A percentile compares a stretch with the other conserved stretches of the same genome.
These are phyloP conservation scores for Epicampocera succincta DNA, from an alignment of 2,888 invertebrate genomes.

Conservation along the genomic window DNA sequence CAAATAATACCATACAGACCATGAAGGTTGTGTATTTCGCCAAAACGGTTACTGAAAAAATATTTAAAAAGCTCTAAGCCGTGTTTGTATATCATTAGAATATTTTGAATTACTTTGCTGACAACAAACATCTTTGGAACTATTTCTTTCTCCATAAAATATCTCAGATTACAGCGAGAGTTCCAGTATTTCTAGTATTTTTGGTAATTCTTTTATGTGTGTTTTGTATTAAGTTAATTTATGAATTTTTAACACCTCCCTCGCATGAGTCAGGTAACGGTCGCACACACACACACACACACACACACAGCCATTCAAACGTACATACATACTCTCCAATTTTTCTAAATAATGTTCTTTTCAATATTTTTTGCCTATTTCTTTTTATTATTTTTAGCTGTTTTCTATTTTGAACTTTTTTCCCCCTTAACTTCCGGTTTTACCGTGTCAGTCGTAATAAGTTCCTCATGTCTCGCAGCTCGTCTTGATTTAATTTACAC, in stretches of 20 bases:
- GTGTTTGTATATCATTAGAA: too few relatives aligned
- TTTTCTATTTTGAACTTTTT: slow-evolving; percentile 19
- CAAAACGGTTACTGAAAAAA: too few relatives aligned
- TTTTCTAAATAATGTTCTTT: slow-evolving; percentile 19
- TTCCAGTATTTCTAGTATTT: too few relatives aligned
- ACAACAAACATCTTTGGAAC: too few relatives aligned
- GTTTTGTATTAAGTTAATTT: too few relatives aligned
- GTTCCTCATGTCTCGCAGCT: slow-evolving; percentile 50
- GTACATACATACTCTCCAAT: not conserved
- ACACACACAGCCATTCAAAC: not conserved
- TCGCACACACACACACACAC: not conserved
- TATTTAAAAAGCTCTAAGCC: too few relatives aligned
- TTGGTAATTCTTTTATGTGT: too few relatives aligned
- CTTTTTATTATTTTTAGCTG: slow-evolving; percentile 13
- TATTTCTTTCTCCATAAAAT: too few relatives aligned
- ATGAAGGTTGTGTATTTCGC: too few relatives aligned
- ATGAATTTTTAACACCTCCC: not conserved
- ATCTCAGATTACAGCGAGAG: too few relatives aligned
- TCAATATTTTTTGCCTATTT: slow-evolving; percentile 9
- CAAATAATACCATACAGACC: too few relatives aligned
- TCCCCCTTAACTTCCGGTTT: slow-evolving; percentile 7
- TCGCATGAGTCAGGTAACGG: not conserved
- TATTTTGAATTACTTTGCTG: too few relatives aligned
- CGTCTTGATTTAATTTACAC: slow-evolving; percentile 72
- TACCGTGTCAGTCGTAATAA: slow-evolving; percentile 23